Evolutionary conservation across 2,113 vertebrate species (phyloP), one percentile per base, ranked within the genome.

Genomic region (Calyptommatus sinebrachiatus): DNA sequence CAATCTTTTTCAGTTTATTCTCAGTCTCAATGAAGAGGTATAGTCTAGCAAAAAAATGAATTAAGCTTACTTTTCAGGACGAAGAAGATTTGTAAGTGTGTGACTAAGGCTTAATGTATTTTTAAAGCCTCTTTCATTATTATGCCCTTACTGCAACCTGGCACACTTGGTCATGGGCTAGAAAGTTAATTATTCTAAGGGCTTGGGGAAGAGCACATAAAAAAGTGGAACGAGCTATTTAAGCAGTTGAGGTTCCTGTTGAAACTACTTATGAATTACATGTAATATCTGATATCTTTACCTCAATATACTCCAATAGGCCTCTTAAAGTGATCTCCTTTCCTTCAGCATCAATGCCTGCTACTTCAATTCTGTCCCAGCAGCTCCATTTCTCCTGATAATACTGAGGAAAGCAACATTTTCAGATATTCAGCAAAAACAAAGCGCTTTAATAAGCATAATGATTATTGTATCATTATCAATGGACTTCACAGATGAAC

Each of bases 321-420:
- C 93, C 95, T 78, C 88, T 88, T 93, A 99, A 91, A 1, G 93
- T 98, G 95, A 95, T 93, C 79, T 94, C 96, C 79, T 96, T 91
- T 77, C 93, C 88, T 1, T 90, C 88, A 8, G 88, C 3, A 0
- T 78, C 0, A 22, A 90, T 87, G 68, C 96, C 96, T 41, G 71
- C 83, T 78, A 98, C 88, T 57, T 90, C 93, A 88, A 97, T 91
- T 74, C 88, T 84, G 80, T 96, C 90, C 96, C 97, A 98, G 82
- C 87, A 86, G 85, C 91, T 97, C 95, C 95, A 97, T 31, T 91
- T 84, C 85, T 68, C 87, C 87, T 89, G 89, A 0, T 86, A 89
- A 2, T 97, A 96, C 97, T 99, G 93, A n/a, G 61, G 86, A 87
- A 53, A 83, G 85, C 92, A 62, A n/a, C 5, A 31, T 18, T 67